These are phyloP conservation scores for Callyntrura sp. DNA, from an alignment of 2,888 invertebrate species.

Conservation along the genomic window DNA sequence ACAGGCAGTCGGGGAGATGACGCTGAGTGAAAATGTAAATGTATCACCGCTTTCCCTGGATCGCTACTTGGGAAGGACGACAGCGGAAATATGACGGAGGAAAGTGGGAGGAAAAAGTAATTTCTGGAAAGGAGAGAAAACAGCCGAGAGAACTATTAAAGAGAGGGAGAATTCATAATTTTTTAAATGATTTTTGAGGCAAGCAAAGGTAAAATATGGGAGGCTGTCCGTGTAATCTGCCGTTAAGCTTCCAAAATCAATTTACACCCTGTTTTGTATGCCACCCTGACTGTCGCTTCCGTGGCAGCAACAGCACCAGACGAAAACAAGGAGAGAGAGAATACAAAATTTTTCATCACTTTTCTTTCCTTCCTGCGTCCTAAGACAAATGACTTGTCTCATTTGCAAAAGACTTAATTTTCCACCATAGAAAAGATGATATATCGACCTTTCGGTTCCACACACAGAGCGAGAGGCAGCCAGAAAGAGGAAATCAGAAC, in stretches of 20 bases:
- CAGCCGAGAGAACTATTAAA: neutral
- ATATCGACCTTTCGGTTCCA: conserved; percentile 76
- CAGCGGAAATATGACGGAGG: neutral
- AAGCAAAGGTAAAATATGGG: conserved; percentile 60
- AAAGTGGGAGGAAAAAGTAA: too few species aligned
- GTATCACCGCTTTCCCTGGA: too few species aligned
- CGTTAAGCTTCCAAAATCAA: conserved; percentile 64
- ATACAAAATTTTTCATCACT: neutral
- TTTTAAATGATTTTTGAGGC: neutral
- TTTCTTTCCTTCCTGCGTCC: neutral
- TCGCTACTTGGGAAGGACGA: neutral
- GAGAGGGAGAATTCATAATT: conserved; percentile 16
- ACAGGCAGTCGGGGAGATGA: neutral
- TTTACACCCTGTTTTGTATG: conserved; percentile 45
- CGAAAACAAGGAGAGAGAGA: neutral
- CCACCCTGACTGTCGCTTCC: neutral
- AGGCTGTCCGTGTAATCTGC: conserved; percentile 27
- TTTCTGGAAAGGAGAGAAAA: neutral
- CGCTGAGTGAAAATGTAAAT: neutral
- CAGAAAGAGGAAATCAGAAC: neutral
- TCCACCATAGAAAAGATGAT: conserved; percentile 57
- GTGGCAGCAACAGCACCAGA: neutral
- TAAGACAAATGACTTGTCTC: conserved; percentile 72
- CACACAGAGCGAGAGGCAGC: conserved; percentile 1
- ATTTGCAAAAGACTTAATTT: conserved; percentile 78